Evolutionary conservation across 2,797 vertebrate genomes (phyloP), one percentile per base, ranked within the genome.

Genomic region (Semaprochilodus insignis): DNA sequence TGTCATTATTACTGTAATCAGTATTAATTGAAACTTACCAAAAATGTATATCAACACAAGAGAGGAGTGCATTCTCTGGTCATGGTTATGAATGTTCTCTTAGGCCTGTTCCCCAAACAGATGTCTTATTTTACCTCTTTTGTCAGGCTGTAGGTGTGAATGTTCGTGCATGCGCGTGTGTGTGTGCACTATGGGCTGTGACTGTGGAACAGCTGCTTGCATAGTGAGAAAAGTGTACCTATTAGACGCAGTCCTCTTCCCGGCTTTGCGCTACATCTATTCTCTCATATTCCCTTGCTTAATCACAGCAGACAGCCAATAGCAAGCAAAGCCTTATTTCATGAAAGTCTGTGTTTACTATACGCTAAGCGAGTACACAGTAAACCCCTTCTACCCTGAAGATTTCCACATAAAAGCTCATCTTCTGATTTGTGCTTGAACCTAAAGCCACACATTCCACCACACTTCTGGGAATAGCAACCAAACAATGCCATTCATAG

Each of bases 221-320:
- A 95, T 95, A 95, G 94, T 93, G 91, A 93, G 88, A 86, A 87
- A 87, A 90, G 84, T 52, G 89, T 52, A 88, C 85, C 87, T 44
- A 14, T 86, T 14, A 74, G 40, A 19, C 40, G 70, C 59, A 81
- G 67, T 71, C 48, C 23, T 66, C 40, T 55, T 13, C 52, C 67
- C 57, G 36, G 25, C 51, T 57, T 59, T 66, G 48, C 55, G 63
- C 65, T 31, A 60, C 27, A 73, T 77, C 27, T 36, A 16, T 31
- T 59, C 66, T 73, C 72, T 21, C 21, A 77, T 57, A 8, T 36
- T 66, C 14, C 60, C 7, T 17, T 73, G 34, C 51, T 36, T 67
- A 2, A 44, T 70, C 71, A 78, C 52, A 78, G 74, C 62, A 70
- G 54, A n/a, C 71, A 55, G n/a, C 59, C 66, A 52, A 36, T 21